These are phyloP conservation scores for Molossus molossus DNA, from an alignment of 2,797 vertebrate species.

Conservation along the genomic window DNA sequence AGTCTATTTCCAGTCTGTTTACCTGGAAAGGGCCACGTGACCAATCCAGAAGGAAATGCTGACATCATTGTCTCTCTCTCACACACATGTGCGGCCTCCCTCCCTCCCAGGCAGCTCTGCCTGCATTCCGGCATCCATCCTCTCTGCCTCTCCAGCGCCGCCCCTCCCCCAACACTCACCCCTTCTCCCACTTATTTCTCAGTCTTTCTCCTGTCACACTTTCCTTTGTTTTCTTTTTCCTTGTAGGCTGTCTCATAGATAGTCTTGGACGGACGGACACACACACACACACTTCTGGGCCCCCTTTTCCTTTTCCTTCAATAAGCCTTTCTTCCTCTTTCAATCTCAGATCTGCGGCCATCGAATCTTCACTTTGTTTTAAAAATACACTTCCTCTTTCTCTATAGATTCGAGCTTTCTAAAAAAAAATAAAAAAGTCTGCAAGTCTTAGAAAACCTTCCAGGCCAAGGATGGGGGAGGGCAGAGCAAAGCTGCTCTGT, in stretches of 20 bases:
- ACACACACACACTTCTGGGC: not conserved
- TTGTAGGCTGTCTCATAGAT: conserved; percentile 48
- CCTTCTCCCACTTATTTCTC: conserved; percentile 69
- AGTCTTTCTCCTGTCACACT: conserved; percentile 64
- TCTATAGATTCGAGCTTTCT: conserved; percentile 59
- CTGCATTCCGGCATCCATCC: conserved; percentile 63
- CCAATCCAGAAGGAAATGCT: conserved; percentile 88
- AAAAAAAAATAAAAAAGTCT: not conserved
- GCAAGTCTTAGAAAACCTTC: conserved; percentile 32
- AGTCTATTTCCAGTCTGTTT: conserved; percentile 90
- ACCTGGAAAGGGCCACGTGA: conserved; percentile 90
- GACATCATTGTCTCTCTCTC: conserved; percentile 86
- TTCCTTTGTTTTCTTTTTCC: conserved; percentile 81
- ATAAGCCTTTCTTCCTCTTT: conserved; percentile 46
- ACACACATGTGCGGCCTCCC: conserved; percentile 70
- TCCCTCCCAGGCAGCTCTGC: not conserved
- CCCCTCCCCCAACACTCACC: conserved; percentile 65
- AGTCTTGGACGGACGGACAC: not conserved
- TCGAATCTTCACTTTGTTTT: conserved; percentile 32
- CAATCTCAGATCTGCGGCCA: conserved; percentile 47
- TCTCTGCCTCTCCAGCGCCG: not conserved
- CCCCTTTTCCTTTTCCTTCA: not conserved
- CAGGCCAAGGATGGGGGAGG: not conserved
- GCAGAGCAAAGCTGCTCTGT: not conserved
- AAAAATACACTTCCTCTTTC: conserved; percentile 67